Evolutionary conservation across 2,888 invertebrate species (phyloP).

Genomic region (Esperia sulphurella): DNA sequence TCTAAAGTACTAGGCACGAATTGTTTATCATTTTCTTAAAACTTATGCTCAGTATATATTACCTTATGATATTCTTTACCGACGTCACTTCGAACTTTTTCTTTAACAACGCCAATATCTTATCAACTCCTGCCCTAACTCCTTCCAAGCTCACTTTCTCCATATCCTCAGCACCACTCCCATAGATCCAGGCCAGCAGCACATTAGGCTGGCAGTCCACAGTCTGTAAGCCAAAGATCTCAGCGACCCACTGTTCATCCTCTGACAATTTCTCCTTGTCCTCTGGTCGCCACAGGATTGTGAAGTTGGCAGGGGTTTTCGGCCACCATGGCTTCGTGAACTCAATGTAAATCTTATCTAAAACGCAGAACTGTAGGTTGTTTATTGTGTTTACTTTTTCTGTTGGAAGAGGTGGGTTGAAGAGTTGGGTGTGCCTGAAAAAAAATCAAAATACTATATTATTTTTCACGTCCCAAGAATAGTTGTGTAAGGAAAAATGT

Average conservation of each 20-base stretch:
- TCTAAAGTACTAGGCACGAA: too few species aligned
- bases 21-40: too few species aligned
- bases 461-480: too few species aligned
- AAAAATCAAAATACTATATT: too few species aligned
- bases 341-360: conserved; percentile 85
- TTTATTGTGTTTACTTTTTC: conserved; percentile 78
- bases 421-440: conserved; percentile 71
- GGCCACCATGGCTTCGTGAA: conserved; percentile 84
- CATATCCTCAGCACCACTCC: conserved; percentile 80
- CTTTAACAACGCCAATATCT: conserved; percentile 73
- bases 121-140: conserved; percentile 74
- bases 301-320: conserved; percentile 60
- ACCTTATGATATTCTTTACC: conserved; percentile 76
- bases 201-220: conserved; percentile 80
- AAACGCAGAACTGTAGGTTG: conserved; percentile 81
- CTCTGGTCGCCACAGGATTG: conserved; percentile 77
- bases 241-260: conserved; percentile 79
- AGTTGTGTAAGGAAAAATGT: too few species aligned
- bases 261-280: conserved; percentile 66
- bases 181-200: conserved; percentile 83
- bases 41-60: too few species aligned
- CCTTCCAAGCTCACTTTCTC: conserved; percentile 76
- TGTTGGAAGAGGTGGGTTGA: conserved; percentile 77
- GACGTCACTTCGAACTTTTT: conserved; percentile 72
- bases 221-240: conserved; percentile 80